Conservation (phyloP, 2,113 vertebrate species). For the Poeciliopsis turrubarensis region DNA sequence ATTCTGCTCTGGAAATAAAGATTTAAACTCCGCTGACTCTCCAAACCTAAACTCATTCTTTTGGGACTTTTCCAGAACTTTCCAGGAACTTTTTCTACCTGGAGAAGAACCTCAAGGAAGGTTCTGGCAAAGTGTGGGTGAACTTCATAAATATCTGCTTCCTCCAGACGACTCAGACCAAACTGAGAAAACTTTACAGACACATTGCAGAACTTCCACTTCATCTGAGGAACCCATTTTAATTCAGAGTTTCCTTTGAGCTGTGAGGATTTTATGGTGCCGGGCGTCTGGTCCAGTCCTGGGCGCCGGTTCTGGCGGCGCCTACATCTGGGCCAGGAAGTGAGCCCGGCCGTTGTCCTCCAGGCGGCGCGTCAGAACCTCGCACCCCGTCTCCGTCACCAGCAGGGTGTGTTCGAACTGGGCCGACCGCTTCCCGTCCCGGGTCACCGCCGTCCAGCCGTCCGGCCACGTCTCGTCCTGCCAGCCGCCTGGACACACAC, state of each 20-base stretch:
- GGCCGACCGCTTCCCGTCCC: slow-evolving; percentile 95
- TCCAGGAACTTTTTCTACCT: too few species aligned
- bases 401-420: slow-evolving; percentile 98
- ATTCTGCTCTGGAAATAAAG: too few species aligned
- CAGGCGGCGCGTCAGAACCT: slow-evolving; percentile 90
- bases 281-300: slow-evolving; percentile 60
- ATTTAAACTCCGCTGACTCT: background rate
- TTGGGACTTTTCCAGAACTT: too few species aligned
- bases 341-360: slow-evolving; percentile 88
- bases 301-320: slow-evolving; percentile 17
- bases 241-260: slow-evolving; percentile 40
- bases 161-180: slow-evolving; percentile 51
- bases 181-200: slow-evolving; percentile 66
- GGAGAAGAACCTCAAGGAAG: too few species aligned
- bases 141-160: slow-evolving; percentile 64
- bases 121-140: too few species aligned
- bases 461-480: slow-evolving; percentile 99
- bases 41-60: background rate
- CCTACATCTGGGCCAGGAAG: slow-evolving; percentile 89
- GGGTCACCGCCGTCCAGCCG: slow-evolving; percentile 95
- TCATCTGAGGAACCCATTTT: slow-evolving; percentile 61
- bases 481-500: slow-evolving; percentile 87
- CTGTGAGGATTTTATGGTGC: slow-evolving; percentile 14
- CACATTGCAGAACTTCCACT: slow-evolving; percentile 78
- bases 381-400: slow-evolving; percentile 95